These are phyloP conservation scores for Stichopus chloronotus DNA, from an alignment of 35 echinoderm and acorn worm species.

Conservation along the genomic window DNA sequence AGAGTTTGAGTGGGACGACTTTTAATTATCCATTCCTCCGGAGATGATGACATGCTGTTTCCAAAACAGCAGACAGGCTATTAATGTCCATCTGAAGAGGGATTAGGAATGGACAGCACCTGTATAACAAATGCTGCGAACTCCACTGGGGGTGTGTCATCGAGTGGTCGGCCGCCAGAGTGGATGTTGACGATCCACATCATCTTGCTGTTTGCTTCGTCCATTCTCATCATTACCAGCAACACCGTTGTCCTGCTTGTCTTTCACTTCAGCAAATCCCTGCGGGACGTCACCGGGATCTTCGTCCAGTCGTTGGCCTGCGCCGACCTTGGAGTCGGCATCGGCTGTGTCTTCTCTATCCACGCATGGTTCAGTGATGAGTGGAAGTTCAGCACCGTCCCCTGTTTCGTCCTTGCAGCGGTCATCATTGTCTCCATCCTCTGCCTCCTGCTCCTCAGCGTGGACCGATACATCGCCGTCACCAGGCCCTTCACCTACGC, in stretches of 20 bases:
- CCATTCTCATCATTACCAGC: constrained; percentile 70
- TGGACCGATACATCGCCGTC: constrained; percentile 92
- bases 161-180: neutral
- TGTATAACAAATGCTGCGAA: neutral
- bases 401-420: constrained; percentile 62
- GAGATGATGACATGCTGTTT: too few relatives aligned
- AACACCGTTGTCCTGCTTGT: constrained; percentile 81
- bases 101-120: too few relatives aligned
- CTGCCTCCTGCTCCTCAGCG: constrained; percentile 68
- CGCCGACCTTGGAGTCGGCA: constrained; percentile 87
- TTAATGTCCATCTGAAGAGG: too few relatives aligned
- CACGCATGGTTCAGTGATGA: constrained; percentile 64
- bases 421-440: constrained; percentile 85
- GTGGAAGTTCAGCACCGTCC: constrained; percentile 51
- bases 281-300: constrained; percentile 72
- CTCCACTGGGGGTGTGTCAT: neutral
- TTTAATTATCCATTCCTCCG: too few relatives aligned
- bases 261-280: constrained; percentile 77
- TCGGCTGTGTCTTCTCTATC: constrained; percentile 74
- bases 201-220: constrained; percentile 63
- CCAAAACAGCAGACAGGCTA: too few relatives aligned
- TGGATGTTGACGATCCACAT: constrained; percentile 46
- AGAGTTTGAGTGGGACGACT: too few relatives aligned
- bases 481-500: constrained; percentile 74
- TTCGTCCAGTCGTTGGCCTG: constrained; percentile 84